A percentile compares a stretch with the other conserved stretches of the same genome.
Evolutionary conservation across 1,140 invertebrate genomes (phyloP).

Genomic region (Bactericera cockerelli): DNA sequence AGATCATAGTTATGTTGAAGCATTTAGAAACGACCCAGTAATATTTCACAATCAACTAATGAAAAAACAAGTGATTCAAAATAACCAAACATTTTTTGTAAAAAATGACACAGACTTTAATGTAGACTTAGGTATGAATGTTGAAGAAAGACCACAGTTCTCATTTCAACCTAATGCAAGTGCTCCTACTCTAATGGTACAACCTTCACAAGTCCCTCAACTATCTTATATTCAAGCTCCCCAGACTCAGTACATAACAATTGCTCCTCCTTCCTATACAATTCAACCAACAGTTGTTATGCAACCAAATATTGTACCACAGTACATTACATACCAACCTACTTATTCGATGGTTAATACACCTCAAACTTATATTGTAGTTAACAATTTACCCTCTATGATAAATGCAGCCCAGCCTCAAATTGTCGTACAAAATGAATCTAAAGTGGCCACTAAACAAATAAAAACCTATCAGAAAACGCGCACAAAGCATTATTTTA

Average conservation of each 20-base stretch:
- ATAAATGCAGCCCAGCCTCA: not conserved
- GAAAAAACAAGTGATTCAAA: too few relatives aligned
- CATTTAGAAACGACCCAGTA: too few relatives aligned
- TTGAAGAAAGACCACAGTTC: not conserved
- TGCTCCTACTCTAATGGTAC: not conserved
- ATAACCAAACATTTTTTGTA: too few relatives aligned
- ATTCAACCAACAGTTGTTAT: not conserved
- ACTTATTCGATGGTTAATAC: not conserved
- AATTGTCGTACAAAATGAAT: not conserved
- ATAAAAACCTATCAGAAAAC: not conserved
- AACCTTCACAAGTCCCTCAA: not conserved
- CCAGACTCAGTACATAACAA: not conserved
- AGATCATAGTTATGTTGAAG: too few relatives aligned
- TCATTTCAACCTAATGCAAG: not conserved
- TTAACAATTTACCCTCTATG: not conserved
- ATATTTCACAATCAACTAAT: too few relatives aligned
- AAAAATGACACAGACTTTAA: too few relatives aligned
- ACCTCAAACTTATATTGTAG: not conserved
- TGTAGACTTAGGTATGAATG: too few relatives aligned
- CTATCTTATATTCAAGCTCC: slow-evolving; percentile 2
- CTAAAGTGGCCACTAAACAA: slow-evolving; percentile 8
- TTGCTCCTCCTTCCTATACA: not conserved
- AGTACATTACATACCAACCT: not conserved
- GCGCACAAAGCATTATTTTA: not conserved
- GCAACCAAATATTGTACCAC: not conserved